Percentiles rank a stretch among this genome's conserved stretches.
Conservation (phyloP, 2,113 vertebrate genomes). For the Thunnus maccoyii region DNA sequence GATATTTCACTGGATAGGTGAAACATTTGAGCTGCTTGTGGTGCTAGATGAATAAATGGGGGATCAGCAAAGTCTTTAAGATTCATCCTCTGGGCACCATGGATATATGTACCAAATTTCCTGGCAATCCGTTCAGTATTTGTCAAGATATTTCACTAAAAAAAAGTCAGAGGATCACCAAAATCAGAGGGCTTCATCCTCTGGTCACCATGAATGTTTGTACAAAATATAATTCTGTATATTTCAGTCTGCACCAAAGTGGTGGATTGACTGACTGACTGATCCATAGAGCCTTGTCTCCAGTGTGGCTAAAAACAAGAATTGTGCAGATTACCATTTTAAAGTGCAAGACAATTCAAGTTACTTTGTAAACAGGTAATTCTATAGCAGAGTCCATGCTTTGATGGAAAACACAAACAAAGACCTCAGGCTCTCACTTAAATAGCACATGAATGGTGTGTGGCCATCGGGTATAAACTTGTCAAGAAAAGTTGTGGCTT, state of each 20-base stretch:
- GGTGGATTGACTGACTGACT: too few species aligned
- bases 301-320: background rate
- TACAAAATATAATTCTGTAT: background rate
- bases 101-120: background rate
- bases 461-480: slow-evolving; percentile 33
- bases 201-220: too few species aligned
- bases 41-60: too few species aligned
- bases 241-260: background rate
- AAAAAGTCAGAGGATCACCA: background rate
- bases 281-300: background rate
- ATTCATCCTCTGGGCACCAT: background rate
- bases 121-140: background rate
- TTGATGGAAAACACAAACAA: slow-evolving; percentile 25
- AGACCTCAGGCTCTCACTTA: slow-evolving; percentile 37
- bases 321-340: background rate
- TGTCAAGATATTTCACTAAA: too few species aligned
- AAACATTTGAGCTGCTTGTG: too few species aligned
- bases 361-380: background rate
- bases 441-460: slow-evolving; percentile 37
- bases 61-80: too few species aligned
- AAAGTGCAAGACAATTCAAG: too few species aligned
- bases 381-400: background rate
- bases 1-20: too few species aligned
- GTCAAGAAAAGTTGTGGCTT: slow-evolving; percentile 46
- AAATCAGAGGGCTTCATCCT: background rate